phyloP scores from a whole-genome alignment of 2,888 invertebrate genomes.

The Itoplectis maculator region DNA sequence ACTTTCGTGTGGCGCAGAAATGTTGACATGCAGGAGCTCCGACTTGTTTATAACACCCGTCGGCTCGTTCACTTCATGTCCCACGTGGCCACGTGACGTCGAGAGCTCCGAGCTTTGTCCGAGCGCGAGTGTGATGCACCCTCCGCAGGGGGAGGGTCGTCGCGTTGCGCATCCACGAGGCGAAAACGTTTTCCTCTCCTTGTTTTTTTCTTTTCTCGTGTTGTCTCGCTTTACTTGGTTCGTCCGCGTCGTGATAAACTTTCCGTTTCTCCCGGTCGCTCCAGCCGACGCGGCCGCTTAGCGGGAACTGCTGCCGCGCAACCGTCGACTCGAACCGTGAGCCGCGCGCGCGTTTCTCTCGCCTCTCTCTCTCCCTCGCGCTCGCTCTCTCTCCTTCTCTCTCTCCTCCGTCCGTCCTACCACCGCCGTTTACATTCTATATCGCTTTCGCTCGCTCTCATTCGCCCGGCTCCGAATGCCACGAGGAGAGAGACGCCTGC shows the following conservation, averaged over 20 bases:
- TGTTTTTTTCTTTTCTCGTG: neutral
- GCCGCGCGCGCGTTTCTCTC: conserved; percentile 58
- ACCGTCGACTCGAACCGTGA: conserved; percentile 59
- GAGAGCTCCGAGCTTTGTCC: conserved; percentile 8
- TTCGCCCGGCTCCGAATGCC: neutral
- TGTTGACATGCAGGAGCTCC: conserved; percentile 1
- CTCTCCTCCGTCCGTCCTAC: conserved; percentile 6
- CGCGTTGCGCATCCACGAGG: conserved; percentile 39
- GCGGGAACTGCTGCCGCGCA: conserved; percentile 81
- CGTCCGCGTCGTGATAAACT: conserved; percentile 5
- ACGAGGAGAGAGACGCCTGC: conserved; percentile 9
- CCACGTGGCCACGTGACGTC: conserved; percentile 35
- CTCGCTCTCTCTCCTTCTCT: conserved; percentile 13
- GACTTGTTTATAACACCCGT: conserved; percentile 33
- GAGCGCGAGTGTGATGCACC: conserved; percentile 27
- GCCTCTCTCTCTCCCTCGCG: conserved; percentile 2
- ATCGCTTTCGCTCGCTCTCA: conserved; percentile 26
- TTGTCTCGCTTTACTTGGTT: neutral
- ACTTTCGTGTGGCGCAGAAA: conserved; percentile 5
- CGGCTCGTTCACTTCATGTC: conserved; percentile 6
- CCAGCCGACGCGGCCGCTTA: conserved; percentile 83
- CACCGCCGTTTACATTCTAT: conserved; percentile 26
- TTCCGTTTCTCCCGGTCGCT: conserved; percentile 71
- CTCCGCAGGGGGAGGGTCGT: conserved; percentile 39
- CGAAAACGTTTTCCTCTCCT: neutral